Base-by-base conservation (phyloP, 2,888 invertebrate genomes). In the Ditylenchus weischeri region DNA sequence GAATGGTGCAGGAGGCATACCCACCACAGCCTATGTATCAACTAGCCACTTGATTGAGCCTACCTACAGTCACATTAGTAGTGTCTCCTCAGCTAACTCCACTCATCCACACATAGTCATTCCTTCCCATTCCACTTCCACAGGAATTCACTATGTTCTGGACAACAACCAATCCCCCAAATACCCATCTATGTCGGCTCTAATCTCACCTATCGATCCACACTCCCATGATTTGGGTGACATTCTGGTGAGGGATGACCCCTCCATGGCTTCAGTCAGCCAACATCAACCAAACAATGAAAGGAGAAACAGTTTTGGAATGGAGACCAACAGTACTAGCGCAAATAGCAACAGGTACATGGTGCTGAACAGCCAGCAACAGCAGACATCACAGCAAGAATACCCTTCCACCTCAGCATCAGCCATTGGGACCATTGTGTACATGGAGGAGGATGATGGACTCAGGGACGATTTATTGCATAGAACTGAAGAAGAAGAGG, bases 351-450 rank as follows among this genome's bases (percentile, higher is more conserved):
- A 43, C n/a, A 54, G 54, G n/a, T 57, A 61, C 51, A 36, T 69
- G 49, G 70, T 62, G 10, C 21, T 57, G n/a, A 69, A 70, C 19
- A 54, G 29, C n/a, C n/a, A 64, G 18, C 48, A 66, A 15, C 59
- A 59, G 13, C 59, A 59, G 35, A 7, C 29, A 13, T 21, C 64
- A 15, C 59, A 13, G 7, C 59, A 59, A 21, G 59, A 59, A 15
- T 36, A 59, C 11, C 54, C 21, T 2, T 54, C 54, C 21, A 23
- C 54, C 8, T 10, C 38, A 64, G 19, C 59, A 61, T 3, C 47
- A 48, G 18, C 64, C 7, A 36, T 65, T 29, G 65, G 48, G 1
- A 43, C 70, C 18, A 64, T 69, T 35, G 51, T 69, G 35, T 69
- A 72, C 19, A 36, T 69, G 47, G 63, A 69, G 18, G 61, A 70